Conservation (phyloP, 2,888 invertebrate species). For the Stegophylla sp. region DNA sequence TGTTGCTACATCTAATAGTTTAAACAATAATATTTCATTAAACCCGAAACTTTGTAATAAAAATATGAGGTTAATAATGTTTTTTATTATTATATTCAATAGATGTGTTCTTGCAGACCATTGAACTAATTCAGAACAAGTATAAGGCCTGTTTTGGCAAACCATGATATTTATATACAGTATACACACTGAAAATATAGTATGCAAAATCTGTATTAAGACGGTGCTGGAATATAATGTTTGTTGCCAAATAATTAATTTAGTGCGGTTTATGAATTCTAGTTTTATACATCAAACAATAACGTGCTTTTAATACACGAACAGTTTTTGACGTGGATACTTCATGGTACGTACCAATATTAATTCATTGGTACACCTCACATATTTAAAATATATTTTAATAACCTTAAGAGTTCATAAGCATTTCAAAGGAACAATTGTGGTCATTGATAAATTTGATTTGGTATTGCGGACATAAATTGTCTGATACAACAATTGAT, state of each 20-base stretch:
- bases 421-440: conserved; percentile 3
- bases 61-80: too few relatives aligned
- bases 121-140: not conserved
- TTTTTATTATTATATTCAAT: too few relatives aligned
- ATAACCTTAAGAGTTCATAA: not conserved
- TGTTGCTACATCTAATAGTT: too few relatives aligned
- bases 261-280: not conserved
- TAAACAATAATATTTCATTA: too few relatives aligned
- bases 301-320: not conserved
- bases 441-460: not conserved
- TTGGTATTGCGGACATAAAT: not conserved
- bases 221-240: not conserved
- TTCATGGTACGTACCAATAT: not conserved
- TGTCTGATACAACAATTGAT: not conserved
- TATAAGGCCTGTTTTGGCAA: not conserved
- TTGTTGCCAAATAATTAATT: not conserved
- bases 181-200: not conserved
- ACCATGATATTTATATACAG: too few relatives aligned
- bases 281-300: conserved; percentile 3
- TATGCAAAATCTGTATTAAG: not conserved
- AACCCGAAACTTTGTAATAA: too few relatives aligned
- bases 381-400: not conserved
- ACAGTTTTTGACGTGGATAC: not conserved
- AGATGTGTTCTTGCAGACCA: too few relatives aligned
- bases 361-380: not conserved